Base-by-base conservation (phyloP, 2,888 invertebrate genomes). In the Callosobruchus maculatus region DNA sequence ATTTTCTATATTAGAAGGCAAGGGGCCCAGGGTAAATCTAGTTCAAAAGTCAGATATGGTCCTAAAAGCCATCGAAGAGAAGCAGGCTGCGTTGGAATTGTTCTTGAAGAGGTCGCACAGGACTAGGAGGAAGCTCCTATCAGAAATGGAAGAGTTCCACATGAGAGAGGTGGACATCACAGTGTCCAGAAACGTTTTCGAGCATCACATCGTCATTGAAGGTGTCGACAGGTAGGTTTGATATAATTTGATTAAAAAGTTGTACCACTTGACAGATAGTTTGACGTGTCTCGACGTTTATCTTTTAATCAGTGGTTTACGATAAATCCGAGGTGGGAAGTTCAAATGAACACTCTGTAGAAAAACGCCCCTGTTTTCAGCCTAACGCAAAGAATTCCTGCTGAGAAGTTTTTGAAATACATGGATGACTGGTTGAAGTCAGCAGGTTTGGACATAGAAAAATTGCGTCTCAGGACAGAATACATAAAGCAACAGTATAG, bases 341-440 rank as follows among this genome's bases (percentile, higher is more conserved):
- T n/a, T n/a, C n/a, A n/a, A n/a, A n/a, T n/a, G n/a, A n/a, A n/a
- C n/a, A n/a, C n/a, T n/a, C n/a, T n/a, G n/a, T n/a, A n/a, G n/a
- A n/a, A n/a, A n/a, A n/a, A n/a, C n/a, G n/a, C n/a, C n/a, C n/a
- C n/a, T n/a, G n/a, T n/a, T n/a, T n/a, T n/a, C 26, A 26, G 26
- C 2, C 86, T 91, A 70, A 91, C 91, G 0, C 91, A 91, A 76
- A 87, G 90, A 77, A 91, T 92, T 73, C 90, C 91, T 0, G 91
- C 91, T 0, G 92, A 92, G 82, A 90, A 90, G 78, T 88, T 88
- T 75, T 77, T 86, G 2, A 77, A 80, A 66, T 92, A 89, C 81
- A 89, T 92, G 88, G 90, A 89, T 0, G 91, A 92, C 76, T 91
- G 91, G 90, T 82, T 90, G 20, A 91, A 90, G 81, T 86, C 86